Conservation (phyloP, 2,113 vertebrate genomes). For the Myiozetetes cayanensis region DNA sequence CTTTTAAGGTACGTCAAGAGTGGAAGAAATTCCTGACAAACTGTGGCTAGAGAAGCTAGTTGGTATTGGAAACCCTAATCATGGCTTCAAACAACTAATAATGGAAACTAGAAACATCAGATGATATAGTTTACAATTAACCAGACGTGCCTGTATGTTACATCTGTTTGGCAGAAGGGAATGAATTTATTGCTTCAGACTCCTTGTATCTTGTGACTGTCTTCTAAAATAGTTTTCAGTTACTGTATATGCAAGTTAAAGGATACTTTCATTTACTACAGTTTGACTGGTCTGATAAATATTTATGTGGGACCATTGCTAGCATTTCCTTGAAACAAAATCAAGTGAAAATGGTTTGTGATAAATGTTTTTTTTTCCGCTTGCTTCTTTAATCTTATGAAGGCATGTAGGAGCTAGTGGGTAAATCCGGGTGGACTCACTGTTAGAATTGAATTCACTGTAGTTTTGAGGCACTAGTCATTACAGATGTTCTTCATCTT, state of each 20-base stretch:
- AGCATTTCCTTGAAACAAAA: conserved; percentile 50
- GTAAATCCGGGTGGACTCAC: conserved; percentile 18
- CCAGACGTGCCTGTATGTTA: not conserved
- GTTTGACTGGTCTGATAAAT: conserved; percentile 61
- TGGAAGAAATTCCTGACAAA: not conserved
- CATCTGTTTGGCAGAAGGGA: not conserved
- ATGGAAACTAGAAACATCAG: not conserved
- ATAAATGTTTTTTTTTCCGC: not conserved
- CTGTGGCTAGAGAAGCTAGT: not conserved
- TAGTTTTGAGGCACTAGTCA: not conserved
- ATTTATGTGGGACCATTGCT: conserved; percentile 52
- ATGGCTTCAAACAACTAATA: not conserved
- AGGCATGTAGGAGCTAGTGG: not conserved
- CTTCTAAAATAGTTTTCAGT: not conserved
- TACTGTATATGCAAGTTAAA: conserved; percentile 24
- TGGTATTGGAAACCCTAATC: not conserved
- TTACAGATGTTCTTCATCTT: conserved; percentile 16
- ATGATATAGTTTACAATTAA: not conserved
- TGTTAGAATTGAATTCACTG: not conserved
- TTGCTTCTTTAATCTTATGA: conserved; percentile 30
- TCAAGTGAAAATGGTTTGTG: conserved; percentile 39
- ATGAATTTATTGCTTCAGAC: conserved; percentile 5
- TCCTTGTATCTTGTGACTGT: not conserved
- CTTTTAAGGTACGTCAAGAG: not conserved
- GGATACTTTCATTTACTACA: conserved; percentile 59